Conservation (phyloP, 2,888 invertebrate genomes). For the Nemoura dubitans region DNA sequence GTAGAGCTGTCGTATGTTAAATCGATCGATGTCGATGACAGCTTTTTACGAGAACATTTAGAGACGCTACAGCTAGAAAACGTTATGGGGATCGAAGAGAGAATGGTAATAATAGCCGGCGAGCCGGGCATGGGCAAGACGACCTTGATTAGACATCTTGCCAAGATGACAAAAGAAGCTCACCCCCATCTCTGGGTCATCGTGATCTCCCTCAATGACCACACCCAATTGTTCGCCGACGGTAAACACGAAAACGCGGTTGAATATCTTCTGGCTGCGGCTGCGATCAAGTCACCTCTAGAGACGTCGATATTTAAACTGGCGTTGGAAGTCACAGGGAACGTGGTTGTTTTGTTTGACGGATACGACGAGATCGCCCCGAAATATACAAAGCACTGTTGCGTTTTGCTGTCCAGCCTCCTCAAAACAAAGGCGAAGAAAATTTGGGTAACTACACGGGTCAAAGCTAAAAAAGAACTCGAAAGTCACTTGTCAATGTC, state of each 20-base stretch:
- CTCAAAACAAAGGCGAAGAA: background rate
- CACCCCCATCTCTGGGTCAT: background rate
- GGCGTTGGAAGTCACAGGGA: background rate
- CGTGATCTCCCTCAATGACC: background rate
- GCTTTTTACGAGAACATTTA: background rate
- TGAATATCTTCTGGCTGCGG: background rate
- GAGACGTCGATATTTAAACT: background rate
- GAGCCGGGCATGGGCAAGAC: background rate
- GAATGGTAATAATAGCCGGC: background rate
- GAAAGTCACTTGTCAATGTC: background rate
- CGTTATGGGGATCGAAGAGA: background rate
- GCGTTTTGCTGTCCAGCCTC: background rate
- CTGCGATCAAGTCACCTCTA: background rate
- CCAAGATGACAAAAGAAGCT: background rate
- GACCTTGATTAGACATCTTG: background rate
- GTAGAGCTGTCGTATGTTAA: background rate
- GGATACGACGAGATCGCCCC: slow-evolving; percentile 21
- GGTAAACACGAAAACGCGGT: background rate
- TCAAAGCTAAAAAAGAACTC: background rate
- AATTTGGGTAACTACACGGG: background rate
- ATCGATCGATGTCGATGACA: background rate
- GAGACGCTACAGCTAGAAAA: background rate
- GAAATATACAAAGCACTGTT: background rate
- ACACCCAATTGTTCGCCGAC: background rate
- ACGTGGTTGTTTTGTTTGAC: background rate